These are phyloP conservation scores for Hydrolagus colliei DNA, from an alignment of 2,797 vertebrate genomes.

Conservation along the genomic window DNA sequence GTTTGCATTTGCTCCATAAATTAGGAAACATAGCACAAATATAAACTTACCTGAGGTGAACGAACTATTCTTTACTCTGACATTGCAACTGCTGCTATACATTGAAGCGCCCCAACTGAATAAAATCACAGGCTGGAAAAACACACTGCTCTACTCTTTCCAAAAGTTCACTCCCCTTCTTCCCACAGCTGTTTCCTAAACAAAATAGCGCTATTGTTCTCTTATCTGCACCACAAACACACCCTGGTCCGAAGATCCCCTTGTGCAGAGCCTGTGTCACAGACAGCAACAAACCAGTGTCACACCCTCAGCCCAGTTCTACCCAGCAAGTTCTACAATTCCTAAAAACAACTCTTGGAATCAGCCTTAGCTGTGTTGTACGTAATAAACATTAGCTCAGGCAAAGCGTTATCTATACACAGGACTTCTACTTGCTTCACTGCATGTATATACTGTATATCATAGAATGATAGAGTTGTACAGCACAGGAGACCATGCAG, in stretches of 20 bases:
- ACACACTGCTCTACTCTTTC: constrained; percentile 3
- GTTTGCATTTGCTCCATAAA: neutral
- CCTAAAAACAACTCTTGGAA: neutral
- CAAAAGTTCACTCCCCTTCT: constrained; percentile 17
- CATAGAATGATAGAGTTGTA: too few species aligned
- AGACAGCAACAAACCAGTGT: constrained; percentile 1
- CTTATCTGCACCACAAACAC: constrained; percentile 26
- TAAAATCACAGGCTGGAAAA: constrained; percentile 26
- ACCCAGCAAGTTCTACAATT: neutral
- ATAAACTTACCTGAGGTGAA: constrained; percentile 26
- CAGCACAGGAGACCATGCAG: too few species aligned
- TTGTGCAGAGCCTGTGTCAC: constrained; percentile 20
- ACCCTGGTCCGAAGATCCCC: constrained; percentile 3
- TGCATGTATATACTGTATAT: too few species aligned
- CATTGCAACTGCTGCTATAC: neutral
- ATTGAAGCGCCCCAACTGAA: constrained; percentile 14
- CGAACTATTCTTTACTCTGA: neutral
- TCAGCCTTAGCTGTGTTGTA: too few species aligned
- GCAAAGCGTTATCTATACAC: neutral
- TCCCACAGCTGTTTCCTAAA: constrained; percentile 30
- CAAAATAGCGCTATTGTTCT: constrained; percentile 30
- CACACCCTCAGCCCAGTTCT: neutral
- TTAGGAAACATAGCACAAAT: constrained; percentile 9
- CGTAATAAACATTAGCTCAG: neutral
- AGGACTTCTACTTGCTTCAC: too few species aligned